Percentiles rank a stretch among this genome's conserved stretches.
These are phyloP conservation scores for Pogonognathellus flavescens DNA, from an alignment of 1,140 invertebrate species.

Conservation along the genomic window DNA sequence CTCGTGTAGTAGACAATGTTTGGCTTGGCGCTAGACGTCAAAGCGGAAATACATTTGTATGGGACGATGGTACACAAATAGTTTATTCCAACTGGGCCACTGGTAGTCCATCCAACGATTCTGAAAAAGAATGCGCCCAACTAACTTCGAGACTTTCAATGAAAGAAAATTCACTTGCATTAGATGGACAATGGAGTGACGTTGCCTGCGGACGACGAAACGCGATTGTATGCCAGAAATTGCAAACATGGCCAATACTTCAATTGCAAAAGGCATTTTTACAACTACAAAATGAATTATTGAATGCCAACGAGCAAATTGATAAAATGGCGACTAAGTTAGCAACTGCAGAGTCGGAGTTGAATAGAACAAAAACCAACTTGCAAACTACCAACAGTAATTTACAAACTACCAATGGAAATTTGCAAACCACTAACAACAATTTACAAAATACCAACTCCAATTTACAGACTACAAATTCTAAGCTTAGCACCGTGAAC, in stretches of 20 bases:
- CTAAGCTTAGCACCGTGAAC: no score
- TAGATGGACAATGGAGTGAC: neutral
- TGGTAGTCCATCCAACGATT: neutral
- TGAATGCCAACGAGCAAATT: neutral
- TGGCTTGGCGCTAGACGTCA: neutral
- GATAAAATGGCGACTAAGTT: no score
- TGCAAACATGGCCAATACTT: neutral
- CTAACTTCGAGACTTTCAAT: neutral
- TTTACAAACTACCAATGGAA: no score
- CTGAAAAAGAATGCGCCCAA: neutral
- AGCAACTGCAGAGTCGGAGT: no score
- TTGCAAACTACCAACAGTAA: no score
- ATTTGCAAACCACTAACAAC: no score
- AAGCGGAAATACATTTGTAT: neutral
- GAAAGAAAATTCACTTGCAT: neutral
- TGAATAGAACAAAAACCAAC: no score
- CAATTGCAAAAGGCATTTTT: neutral
- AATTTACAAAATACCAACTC: no score
- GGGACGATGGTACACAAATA: neutral
- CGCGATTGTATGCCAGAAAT: neutral
- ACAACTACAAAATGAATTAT: neutral
- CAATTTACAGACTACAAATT: no score
- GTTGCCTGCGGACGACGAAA: neutral
- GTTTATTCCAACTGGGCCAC: neutral
- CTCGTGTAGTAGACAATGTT: neutral